Conservation (phyloP, 2,797 vertebrate species). For the Chiloscyllium punctatum region DNA sequence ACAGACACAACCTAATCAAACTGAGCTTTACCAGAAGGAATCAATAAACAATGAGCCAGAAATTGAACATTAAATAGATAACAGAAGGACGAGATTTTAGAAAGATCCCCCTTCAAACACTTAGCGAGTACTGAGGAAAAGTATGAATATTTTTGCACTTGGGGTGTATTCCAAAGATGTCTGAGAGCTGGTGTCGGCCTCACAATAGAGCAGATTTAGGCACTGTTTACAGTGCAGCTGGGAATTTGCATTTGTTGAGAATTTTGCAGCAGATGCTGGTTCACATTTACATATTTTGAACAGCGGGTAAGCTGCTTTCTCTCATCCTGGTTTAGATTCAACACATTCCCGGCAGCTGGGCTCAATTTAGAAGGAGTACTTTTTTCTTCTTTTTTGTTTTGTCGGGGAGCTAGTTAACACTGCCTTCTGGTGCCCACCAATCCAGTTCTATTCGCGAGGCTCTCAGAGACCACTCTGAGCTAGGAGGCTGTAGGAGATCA, state of each 20-base stretch:
- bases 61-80: neutral
- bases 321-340: neutral
- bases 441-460: neutral
- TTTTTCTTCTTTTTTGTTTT: neutral
- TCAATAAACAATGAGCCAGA: neutral
- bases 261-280: neutral
- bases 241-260: slow-evolving; percentile 11
- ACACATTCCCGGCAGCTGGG: neutral
- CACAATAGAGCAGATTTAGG: slow-evolving; percentile 14
- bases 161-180: neutral
- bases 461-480: neutral
- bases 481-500: too few relatives aligned
- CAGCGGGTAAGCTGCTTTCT: slow-evolving; percentile 7
- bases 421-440: neutral
- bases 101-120: neutral
- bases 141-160: neutral
- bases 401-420: neutral
- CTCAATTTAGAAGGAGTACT: neutral
- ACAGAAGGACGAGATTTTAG: neutral
- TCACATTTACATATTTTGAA: neutral
- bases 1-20: slow-evolving; percentile 15
- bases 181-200: neutral
- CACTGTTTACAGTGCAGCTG: neutral
- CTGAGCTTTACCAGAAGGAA: neutral
- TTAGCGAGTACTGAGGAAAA: neutral